Evolutionary conservation across 2,797 vertebrate genomes (phyloP), one percentile per base, ranked within the genome.

Genomic region (Garrulus glandarius): DNA sequence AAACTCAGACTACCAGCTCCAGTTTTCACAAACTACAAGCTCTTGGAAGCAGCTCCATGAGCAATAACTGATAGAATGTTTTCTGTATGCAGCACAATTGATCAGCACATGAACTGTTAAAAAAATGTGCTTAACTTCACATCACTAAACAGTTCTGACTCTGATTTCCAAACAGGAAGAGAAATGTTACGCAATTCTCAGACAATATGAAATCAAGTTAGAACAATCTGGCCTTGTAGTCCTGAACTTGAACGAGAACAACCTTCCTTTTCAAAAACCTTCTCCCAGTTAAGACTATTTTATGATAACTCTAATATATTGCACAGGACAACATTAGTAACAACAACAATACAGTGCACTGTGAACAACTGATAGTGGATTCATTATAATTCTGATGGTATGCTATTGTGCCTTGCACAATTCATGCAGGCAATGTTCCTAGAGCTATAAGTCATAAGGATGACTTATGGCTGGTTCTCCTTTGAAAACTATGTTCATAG

Each of bases 361-460:
- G 87, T 44, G 79, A 77, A 89, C 74, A 96, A 94, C 67, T 92
- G 92, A 96, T 76, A 94, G 69, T 55, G 80, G 57, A 87, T 56
- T 95, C 93, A 82, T 84, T 78, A 49, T 80, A 93, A 95, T 94
- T 96, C 90, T 95, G 78, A 93, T 74, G 92, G 80, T 74, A 96
- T 89, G 85, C 59, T 95, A 95, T 83, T 96, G 80, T 82, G 84
- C 83, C 82, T 90, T 70, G 85, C 61, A 71, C 96, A 97, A 95
- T 96, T 80, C 89, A 96, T 86, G 89, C 67, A 63, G 77, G 44
- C 84, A 96, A 92, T 83, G 82, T 92, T 96, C 93, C 79, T 96
- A 83, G 79, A 77, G 16, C 71, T 94, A 22, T 91, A 97, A 96
- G 94, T 95, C 94, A 89, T 91, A 89, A 95, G 87, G 93, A 96